These are phyloP conservation scores for Pelmatolapia mariae DNA, from an alignment of 2,113 vertebrate species.

Conservation along the genomic window DNA sequence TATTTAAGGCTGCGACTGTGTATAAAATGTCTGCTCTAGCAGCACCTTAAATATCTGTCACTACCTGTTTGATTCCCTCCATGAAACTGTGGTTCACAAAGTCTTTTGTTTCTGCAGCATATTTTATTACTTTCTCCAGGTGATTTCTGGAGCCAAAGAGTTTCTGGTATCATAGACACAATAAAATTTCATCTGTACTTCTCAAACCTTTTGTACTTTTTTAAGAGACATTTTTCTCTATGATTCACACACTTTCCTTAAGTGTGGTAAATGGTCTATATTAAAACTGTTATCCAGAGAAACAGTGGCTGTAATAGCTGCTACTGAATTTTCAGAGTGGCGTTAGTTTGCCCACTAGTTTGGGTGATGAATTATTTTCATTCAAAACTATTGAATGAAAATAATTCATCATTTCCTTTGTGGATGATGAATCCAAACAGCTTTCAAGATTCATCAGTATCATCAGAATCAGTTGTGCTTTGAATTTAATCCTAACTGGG, in stretches of 20 bases:
- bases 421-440: neutral
- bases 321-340: neutral
- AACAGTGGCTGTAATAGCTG: neutral
- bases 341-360: neutral
- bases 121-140: neutral
- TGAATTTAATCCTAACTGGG: neutral
- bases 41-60: neutral
- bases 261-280: neutral
- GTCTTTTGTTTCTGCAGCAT: neutral
- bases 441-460: neutral
- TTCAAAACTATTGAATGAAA: neutral
- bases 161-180: neutral
- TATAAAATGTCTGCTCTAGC: neutral
- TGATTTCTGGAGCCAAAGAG: neutral
- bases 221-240: neutral
- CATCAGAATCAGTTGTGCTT: neutral
- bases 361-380: neutral
- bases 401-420: neutral
- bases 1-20: neutral
- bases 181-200: neutral
- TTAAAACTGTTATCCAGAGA: neutral
- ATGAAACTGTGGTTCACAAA: neutral
- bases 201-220: neutral
- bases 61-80: neutral
- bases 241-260: neutral